Base-by-base conservation (phyloP, 2,113 vertebrate species). In the Montifringilla adamsi region DNA sequence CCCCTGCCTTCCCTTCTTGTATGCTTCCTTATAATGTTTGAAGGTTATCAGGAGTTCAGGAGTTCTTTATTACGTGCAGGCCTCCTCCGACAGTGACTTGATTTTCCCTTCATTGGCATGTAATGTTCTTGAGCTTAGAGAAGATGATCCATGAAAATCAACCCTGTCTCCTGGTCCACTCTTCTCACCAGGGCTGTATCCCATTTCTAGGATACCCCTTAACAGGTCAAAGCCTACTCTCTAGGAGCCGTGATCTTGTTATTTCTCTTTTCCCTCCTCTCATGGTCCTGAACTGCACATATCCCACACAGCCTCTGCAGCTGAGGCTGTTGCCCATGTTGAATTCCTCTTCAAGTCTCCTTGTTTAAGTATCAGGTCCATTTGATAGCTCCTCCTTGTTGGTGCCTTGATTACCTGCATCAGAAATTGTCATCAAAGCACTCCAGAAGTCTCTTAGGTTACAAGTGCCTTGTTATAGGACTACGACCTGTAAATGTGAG, bases 281-380 rank as follows among this genome's bases (percentile, higher is more conserved):
- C 49, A 22, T 37, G 35, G 74, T 41, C 33, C 64, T 56, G 44
- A 70, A 20, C 11, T 27, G 20, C 33, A 43, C 11, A 21, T 6
- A 55, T 37, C 13, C 43, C 17, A 39, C 7, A 33, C 7, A 33
- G 30, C 8, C 35, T 46, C 69, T 60, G 30, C 41, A 74, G 33
- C 16, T 3, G 15, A 49, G 14, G 7, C 26, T 59, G 9, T n/a
- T 3, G 0, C 14, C 18, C 43, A 9, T 14, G 13, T 52, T 28
- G 28, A 63, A 0, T 5, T 39, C 4, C 14, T 47, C 35, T 30
- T n/a, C 5, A 39, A 20, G 5, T 52, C 37, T 35, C 15, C 17
- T 44, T 70, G 3, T 56, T 70, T 27, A 43, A 79, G 7, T 52
- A 79, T 10, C 27, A 70, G 15, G 15, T 82, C 12, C 27, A 27